Base-by-base conservation (phyloP, 2,888 invertebrate species). In the Himalopsyche anomala region DNA sequence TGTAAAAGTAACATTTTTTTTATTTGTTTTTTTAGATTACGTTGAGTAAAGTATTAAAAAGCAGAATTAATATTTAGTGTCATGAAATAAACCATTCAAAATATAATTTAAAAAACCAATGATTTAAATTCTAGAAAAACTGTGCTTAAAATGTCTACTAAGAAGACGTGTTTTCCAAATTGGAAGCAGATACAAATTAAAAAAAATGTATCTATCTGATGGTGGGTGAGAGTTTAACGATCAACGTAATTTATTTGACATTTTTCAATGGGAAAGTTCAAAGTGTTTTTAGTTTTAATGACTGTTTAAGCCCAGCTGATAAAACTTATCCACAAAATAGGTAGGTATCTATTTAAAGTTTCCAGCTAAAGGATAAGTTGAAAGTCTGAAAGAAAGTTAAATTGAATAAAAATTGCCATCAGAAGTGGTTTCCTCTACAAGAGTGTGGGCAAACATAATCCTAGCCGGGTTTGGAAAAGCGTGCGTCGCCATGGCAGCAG, bases 331-430 rank as follows among this genome's bases (percentile, higher is more conserved):
- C 62, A 19, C 6, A 11, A 62, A 62, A 28, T 62, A 8, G 28
- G 28, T 28, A 28, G 62, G 62, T 62, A 62, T 62, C 19, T 62
- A 62, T 62, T 62, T 62, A 62, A 62, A 62, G 62, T 62, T 62
- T 62, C 62, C 62, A 28, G 28, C 28, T n/a, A 62, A 19, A 11
- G 62, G 62, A 62, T 62, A 62, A 62, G 62, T 62, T 62, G 19
- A 62, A 62, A 62, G 62, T 62, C 62, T 62, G 19, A 9, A 84
- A 42, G 51, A 85, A 82, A 85, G 40, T 69, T 51, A 36, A 82
- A 82, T 80, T 85, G 55, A 85, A 85, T 54, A 79, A 85, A 84
- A 85, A 36, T 85, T 54, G 80, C 56, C 51, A 74, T 56, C 80
- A 55, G 38, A 54, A 84, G 69, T 81, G 55, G 79, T 85, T 42